phyloP scores from a whole-genome alignment of 1,140 invertebrate species.

The Adoxophyes honmai region DNA sequence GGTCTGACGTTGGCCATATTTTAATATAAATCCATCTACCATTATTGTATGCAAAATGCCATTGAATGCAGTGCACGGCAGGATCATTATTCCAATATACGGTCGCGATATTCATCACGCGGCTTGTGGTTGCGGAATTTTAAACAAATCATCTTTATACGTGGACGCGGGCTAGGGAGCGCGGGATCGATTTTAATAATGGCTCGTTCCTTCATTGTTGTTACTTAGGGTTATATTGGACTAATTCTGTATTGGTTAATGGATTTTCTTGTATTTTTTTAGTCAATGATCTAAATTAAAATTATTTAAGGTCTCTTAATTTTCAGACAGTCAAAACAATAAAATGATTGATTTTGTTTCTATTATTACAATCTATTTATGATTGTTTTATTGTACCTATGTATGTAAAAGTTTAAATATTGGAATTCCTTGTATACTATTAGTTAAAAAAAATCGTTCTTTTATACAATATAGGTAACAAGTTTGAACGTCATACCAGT shows the following conservation, averaged over 20 bases:
- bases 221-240: conserved; percentile 13
- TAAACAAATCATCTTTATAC: conserved; percentile 75
- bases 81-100: conserved; percentile 75
- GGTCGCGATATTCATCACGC: conserved; percentile 71
- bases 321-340: too few species aligned
- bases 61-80: conserved; percentile 73
- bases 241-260: background rate
- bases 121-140: conserved; percentile 57
- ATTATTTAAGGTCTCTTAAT: too few species aligned
- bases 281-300: too few species aligned
- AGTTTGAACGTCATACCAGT: too few species aligned
- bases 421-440: too few species aligned
- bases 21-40: conserved; percentile 76
- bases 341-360: too few species aligned
- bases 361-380: too few species aligned
- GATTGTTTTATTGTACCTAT: too few species aligned
- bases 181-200: conserved; percentile 67
- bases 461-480: too few species aligned
- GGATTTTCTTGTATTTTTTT: background rate
- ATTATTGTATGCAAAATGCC: conserved; percentile 76
- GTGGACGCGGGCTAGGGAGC: conserved; percentile 27
- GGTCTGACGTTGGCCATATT: conserved; percentile 72
- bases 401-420: too few species aligned
- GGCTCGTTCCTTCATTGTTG: conserved; percentile 25
- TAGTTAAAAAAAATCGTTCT: too few species aligned